Conservation (phyloP, 1,140 invertebrate species). For the Oscheius sp. region DNA sequence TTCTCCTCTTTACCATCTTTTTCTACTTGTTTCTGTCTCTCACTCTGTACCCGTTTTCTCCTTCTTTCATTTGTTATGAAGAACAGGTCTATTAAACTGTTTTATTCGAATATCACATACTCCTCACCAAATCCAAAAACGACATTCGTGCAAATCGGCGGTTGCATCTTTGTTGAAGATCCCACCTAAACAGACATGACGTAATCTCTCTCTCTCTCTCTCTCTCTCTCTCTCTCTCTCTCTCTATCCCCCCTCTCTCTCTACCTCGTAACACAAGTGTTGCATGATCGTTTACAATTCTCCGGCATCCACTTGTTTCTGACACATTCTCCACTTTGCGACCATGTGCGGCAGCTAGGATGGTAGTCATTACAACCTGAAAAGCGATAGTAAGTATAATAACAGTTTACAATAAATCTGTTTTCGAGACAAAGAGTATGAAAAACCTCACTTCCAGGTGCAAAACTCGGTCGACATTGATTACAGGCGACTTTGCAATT, state of each 20-base stretch:
- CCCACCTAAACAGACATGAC: too few species aligned
- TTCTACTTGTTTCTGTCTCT: too few species aligned
- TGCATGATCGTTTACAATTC: background rate
- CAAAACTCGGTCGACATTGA: constrained; percentile 31
- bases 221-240: background rate
- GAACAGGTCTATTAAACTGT: too few species aligned
- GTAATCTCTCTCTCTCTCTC: too few species aligned
- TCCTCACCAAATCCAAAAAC: too few species aligned
- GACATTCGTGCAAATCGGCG: too few species aligned
- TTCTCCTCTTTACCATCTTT: too few species aligned
- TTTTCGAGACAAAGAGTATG: too few species aligned
- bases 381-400: constrained; percentile 8
- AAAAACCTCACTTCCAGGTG: constrained; percentile 30
- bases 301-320: constrained; percentile 35
- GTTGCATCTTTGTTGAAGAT: too few species aligned
- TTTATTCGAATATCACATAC: too few species aligned
- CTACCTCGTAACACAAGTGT: background rate
- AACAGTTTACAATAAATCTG: background rate
- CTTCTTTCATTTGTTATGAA: too few species aligned
- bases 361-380: constrained; percentile 39
- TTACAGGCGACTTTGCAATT: constrained; percentile 43
- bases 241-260: background rate
- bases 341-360: constrained; percentile 22
- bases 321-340: constrained; percentile 34
- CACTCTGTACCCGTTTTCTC: too few species aligned